Evolutionary conservation across 1,140 invertebrate species (phyloP), one percentile per base, ranked within the genome.

Genomic region (Polypedilum vanderplanki): DNA sequence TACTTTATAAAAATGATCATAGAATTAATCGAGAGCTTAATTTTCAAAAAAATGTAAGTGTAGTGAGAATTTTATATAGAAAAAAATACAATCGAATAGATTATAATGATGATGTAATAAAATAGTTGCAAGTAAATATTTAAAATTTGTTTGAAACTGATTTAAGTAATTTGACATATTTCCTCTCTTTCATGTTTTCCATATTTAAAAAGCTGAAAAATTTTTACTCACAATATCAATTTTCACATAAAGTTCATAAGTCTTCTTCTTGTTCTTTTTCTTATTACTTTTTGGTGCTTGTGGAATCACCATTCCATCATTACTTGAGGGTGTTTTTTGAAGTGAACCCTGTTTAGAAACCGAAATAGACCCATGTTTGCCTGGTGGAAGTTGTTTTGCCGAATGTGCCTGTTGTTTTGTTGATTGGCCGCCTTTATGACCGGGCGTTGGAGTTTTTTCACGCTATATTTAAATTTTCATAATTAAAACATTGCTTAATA

Each of bases 201-300:
- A n/a, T n/a, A n/a, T n/a, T n/a, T n/a, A n/a, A n/a, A n/a, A n/a
- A 33, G 24, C 5, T 33, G 1, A 33, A 33, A 33, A 33, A 5
- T 57, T n/a, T 18, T 64, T 75, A 83, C 90, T 90, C 79, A 93
- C 91, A 86, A 94, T 81, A 82, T 93, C 90, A 77, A 94, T 93
- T 75, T 89, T 93, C 76, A 93, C 91, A 76, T 90, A 89, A 40
- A 93, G 87, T 79, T 94, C 91, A 78, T 93, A 90, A 79, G 92
- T 90, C 78, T 90, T 88, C 78, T 92, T 90, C 24, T 91, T 91
- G 81, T 93, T 33, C 24, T 33, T 93, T 81, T 91, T 91, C 79
- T 87, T 86, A 78, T 88, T 89, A 82, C 92, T 86, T n/a, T 87
- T 88, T 0, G 85, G 85, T 2, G 85, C 86, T 41, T 85, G 83